Base-by-base conservation (phyloP, 1,140 invertebrate genomes). In the Neodiprion virginianus region DNA sequence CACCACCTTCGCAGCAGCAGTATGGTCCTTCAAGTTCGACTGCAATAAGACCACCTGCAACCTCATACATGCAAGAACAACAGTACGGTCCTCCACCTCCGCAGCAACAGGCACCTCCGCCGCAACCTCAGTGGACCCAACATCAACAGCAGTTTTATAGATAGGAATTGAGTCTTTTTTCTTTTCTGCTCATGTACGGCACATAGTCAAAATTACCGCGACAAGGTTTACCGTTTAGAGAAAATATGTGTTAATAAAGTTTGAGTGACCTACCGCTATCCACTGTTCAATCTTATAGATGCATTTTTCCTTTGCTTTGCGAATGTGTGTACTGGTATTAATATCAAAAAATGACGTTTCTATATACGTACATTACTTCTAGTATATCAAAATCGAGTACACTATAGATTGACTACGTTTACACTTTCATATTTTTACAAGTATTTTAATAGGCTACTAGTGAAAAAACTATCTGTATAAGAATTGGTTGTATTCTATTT, bases 141-240 rank as follows among this genome's bases (percentile, higher is more conserved):
- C 87, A 86, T 76, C 87, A 88, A 74, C 89, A 90, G 78, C 90
- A 91, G 78, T 92, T 91, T 87, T 92, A 91, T 77, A 89, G 91
- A 87, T 91, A 89, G 85, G 77, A 71, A 76, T 69, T 61, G 11
- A 12, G n/a, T 61, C 53, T 5, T 7, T 61, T 61, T 8, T 61
- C n/a, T 61, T 12, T 61, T 8, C 11, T 61, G 8, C 8, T 61
- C 53, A 17, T 17, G 11, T 61, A 17, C n/a, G 53, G 53, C 3
- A 3, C 53, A 61, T 17, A 0, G 53, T 12, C 11, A 17, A 17
- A 17, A 61, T 61, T 2, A 40, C 28, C 28, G 28, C 28, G 28
- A 40, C 28, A 40, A 40, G 28, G 5, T 61, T 8, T 61, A 61
- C 53, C 53, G 53, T 61, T 61, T 7, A 61, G n/a, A 17, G 14